Conservation (phyloP, 2,888 invertebrate genomes). For the Therioaphis trifolii region DNA sequence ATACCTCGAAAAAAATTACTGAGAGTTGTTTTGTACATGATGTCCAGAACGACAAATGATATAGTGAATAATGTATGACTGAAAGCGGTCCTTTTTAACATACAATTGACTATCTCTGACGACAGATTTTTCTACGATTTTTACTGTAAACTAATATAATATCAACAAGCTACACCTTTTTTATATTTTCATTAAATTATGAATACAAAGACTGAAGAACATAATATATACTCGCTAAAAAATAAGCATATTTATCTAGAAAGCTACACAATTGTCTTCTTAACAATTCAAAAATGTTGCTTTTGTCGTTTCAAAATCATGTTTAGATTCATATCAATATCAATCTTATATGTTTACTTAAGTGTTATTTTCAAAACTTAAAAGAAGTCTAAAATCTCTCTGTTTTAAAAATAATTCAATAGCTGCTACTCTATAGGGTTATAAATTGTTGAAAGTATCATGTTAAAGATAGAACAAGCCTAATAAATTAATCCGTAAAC, state of each 20-base stretch:
- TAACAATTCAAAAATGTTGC: not conserved
- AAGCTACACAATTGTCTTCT: not conserved
- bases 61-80: constrained; percentile 20
- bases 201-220: not conserved
- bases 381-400: too few species aligned
- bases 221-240: not conserved
- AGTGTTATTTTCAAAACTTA: not conserved
- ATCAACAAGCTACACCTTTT: not conserved
- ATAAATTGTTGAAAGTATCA: too few species aligned
- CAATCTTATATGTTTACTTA: not conserved
- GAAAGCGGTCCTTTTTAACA: not conserved
- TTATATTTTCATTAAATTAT: constrained; percentile 11
- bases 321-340: not conserved
- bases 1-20: not conserved
- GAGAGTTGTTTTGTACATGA: not conserved
- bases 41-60: constrained; percentile 8
- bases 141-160: constrained; percentile 1
- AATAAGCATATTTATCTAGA: not conserved
- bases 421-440: too few species aligned
- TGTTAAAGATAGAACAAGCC: too few species aligned
- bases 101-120: constrained; percentile 1
- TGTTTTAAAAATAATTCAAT: too few species aligned
- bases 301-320: not conserved
- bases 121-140: constrained; percentile 12
- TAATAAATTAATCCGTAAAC: too few species aligned